Evolutionary conservation across 2,888 invertebrate genomes (phyloP).

Genomic region (Nephrotoma flavescens): DNA sequence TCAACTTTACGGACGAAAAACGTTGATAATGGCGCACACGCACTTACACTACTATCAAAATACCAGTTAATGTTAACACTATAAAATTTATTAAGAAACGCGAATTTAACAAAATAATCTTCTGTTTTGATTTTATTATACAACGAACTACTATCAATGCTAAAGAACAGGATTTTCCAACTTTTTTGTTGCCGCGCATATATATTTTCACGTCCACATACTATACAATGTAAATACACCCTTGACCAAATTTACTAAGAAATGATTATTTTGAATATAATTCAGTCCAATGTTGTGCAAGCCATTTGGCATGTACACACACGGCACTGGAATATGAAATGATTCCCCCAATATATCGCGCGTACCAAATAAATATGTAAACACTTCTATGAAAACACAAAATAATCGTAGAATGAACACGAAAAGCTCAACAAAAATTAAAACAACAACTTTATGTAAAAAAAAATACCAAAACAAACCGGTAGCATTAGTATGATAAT

Average conservation of each 20-base stretch:
- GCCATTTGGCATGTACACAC: background rate
- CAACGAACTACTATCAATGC: background rate
- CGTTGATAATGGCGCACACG: background rate
- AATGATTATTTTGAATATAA: background rate
- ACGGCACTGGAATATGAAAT: too few relatives aligned
- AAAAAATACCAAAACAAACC: background rate
- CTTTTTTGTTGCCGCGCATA: background rate
- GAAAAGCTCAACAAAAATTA: background rate
- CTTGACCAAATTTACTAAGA: background rate
- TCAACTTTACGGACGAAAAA: background rate
- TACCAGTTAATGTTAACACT: background rate
- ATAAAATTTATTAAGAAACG: background rate
- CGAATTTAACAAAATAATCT: too few relatives aligned
- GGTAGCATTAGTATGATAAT: background rate
- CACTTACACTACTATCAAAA: background rate
- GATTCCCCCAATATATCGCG: background rate
- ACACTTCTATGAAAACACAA: background rate
- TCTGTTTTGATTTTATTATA: too few relatives aligned
- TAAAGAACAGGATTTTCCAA: background rate
- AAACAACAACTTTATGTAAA: background rate
- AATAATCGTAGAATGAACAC: background rate
- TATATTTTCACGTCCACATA: background rate
- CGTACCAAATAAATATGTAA: background rate
- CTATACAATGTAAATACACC: background rate
- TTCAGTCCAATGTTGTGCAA: background rate